Base-by-base conservation (phyloP, 2,113 vertebrate species). In the Pyrgilauda ruficollis region DNA sequence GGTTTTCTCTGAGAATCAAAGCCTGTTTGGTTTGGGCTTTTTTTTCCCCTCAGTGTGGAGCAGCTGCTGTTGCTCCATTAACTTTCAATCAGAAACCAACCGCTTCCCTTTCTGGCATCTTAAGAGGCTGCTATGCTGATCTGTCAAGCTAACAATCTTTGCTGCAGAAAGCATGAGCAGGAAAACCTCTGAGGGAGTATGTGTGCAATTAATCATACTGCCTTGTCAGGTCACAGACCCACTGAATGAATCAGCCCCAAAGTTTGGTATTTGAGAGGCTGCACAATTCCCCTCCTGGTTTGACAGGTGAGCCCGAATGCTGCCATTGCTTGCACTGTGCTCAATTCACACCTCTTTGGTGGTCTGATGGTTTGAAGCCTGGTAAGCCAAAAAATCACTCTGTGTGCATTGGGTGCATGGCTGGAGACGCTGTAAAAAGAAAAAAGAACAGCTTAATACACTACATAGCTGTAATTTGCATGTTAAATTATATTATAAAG, bases 181-280 rank as follows among this genome's bases (percentile, higher is more conserved):
- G 73, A 94, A 91, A 94, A 62, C 52, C 94, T 89, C 74, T 0
- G 1, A 84, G 84, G 87, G 89, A 89, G 70, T 93, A 55, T 11
- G 68, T 28, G 66, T 74, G 76, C 80, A 81, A 90, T 93, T 90
- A 95, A 95, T 93, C 91, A 90, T 28, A 19, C 26, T 44, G 77
- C 81, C 77, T 87, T 64, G 80, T 80, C 80, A 74, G 91, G 89
- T 89, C 91, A 64, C 77, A 78, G 89, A 49, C 77, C 62, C 62
- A 3, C 53, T 2, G 17, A 84, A 52, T 22, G 77, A 39, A 75
- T 78, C 91, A 92, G 39, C 41, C 61, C 56, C 27, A 1, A 27
- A 64, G 52, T 72, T 3, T 78, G 93, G 17, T 41, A 31, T 70
- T 49, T 63, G 61, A 70, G 86, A 81, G 33, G 44, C 73, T 18